Conservation (phyloP, 2,797 vertebrate genomes). For the Platalea minor region DNA sequence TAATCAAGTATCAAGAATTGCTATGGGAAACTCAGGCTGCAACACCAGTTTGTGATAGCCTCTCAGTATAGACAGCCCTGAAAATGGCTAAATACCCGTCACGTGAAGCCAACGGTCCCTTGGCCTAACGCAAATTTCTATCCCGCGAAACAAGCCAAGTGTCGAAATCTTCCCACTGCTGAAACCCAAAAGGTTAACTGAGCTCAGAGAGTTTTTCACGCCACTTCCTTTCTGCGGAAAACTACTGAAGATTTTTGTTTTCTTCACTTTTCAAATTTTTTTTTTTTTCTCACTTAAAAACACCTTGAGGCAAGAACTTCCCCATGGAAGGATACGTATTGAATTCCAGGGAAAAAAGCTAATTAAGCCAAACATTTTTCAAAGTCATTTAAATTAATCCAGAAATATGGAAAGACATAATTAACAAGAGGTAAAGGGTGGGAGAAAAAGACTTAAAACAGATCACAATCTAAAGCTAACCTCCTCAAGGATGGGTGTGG, state of each 20-base stretch:
- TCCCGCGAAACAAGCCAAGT: neutral
- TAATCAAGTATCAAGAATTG: neutral
- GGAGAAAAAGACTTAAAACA: neutral
- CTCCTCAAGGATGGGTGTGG: neutral
- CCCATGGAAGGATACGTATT: neutral
- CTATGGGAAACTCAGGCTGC: neutral
- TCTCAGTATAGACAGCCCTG: accelerated
- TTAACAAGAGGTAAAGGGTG: neutral
- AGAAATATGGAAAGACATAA: neutral
- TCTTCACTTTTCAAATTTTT: neutral
- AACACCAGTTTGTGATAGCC: neutral
- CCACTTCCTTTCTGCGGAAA: neutral
- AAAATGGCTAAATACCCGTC: neutral
- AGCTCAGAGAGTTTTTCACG: neutral
- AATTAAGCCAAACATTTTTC: neutral
- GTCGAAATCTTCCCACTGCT: neutral
- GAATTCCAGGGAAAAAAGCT: neutral
- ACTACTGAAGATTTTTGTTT: neutral
- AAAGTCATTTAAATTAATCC: neutral
- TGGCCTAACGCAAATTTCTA: no score
- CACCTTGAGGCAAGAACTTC: neutral
- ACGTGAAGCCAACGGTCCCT: neutral
- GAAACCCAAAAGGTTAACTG: neutral
- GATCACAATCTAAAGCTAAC: neutral
- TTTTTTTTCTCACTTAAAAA: neutral